phyloP scores from a whole-genome alignment of 2,797 vertebrate species.

The Catamblyrhynchus diadema region DNA sequence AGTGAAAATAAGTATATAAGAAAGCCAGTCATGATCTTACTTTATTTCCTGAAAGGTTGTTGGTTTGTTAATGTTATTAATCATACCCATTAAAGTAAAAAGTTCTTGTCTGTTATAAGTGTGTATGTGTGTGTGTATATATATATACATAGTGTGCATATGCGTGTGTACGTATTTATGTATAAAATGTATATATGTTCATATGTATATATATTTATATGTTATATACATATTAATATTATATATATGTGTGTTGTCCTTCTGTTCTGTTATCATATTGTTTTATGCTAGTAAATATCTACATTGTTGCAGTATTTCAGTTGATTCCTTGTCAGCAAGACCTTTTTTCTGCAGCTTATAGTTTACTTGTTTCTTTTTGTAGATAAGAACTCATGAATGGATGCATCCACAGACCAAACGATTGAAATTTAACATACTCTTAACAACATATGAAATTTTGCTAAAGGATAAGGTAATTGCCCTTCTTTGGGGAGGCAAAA shows the following conservation, averaged over 20 bases:
- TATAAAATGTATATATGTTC: background rate
- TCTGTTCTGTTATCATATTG: background rate
- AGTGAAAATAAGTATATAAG: background rate
- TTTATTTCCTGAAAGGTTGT: background rate
- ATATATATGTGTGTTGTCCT: background rate
- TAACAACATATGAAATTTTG: constrained; percentile 97
- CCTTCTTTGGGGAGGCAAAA: background rate
- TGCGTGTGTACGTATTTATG: background rate
- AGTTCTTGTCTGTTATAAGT: background rate
- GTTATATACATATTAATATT: background rate
- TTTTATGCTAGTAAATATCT: background rate
- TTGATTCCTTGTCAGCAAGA: background rate
- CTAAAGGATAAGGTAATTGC: constrained; percentile 93
- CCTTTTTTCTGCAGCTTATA: background rate
- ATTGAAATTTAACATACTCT: constrained; percentile 93
- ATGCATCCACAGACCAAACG: constrained; percentile 94
- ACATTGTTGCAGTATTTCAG: background rate
- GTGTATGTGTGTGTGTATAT: background rate
- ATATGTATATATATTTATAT: background rate
- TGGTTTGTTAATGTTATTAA: background rate
- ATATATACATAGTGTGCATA: too few relatives aligned
- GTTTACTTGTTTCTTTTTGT: background rate
- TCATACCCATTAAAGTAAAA: background rate
- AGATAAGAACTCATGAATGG: constrained; percentile 99
- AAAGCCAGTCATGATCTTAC: background rate